Percentiles rank a stretch among this genome's conserved stretches.
Conservation (phyloP, 2,113 vertebrate species). For the Phainopepla nitens region DNA sequence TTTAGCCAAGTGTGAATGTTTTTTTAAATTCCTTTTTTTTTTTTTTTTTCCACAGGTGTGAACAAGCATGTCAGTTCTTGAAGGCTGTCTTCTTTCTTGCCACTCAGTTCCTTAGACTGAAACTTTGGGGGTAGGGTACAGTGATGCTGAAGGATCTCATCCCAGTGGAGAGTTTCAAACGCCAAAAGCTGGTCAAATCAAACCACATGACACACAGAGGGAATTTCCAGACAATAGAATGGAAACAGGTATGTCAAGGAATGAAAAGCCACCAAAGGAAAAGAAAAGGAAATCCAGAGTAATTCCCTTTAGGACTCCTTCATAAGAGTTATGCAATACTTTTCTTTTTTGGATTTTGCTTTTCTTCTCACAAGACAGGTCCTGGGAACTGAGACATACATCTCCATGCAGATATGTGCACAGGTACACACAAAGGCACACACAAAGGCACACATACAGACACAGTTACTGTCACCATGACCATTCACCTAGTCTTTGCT, state of each 20-base stretch:
- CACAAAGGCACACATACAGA: no score
- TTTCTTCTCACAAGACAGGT: background rate
- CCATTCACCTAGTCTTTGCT: background rate
- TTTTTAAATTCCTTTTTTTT: background rate
- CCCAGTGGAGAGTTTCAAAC: background rate
- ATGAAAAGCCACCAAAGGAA: background rate
- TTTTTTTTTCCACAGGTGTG: background rate
- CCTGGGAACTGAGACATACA: background rate
- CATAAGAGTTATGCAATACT: background rate
- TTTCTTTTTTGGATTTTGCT: background rate
- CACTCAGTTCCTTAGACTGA: background rate
- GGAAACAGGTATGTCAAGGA: background rate
- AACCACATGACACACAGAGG: background rate
- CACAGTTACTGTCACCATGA: background rate
- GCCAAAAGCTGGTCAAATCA: background rate
- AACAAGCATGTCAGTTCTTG: background rate
- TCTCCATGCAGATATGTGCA: background rate
- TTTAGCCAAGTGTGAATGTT: background rate
- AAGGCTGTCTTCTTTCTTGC: background rate
- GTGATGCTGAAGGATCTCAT: background rate
- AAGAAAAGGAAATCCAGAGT: background rate
- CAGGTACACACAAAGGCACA: no score
- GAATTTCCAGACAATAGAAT: background rate
- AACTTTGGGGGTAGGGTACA: background rate
- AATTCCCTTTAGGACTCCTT: background rate